Evolutionary conservation across 2,797 vertebrate species (phyloP).

Genomic region (Ispidina picta): DNA sequence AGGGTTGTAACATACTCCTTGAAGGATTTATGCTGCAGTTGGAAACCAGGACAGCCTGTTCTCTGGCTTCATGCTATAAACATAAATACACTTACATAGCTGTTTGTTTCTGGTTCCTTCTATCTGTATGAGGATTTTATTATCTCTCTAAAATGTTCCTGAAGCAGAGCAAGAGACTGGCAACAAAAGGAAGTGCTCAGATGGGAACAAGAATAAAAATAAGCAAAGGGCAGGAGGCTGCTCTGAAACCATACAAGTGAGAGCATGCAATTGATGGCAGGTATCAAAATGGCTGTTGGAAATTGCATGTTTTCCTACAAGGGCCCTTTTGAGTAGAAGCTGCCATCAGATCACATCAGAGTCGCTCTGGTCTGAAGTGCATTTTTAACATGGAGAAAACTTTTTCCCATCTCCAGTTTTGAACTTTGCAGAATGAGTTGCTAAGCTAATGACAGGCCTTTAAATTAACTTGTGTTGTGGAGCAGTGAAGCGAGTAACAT

Average conservation of each 20-base stretch:
- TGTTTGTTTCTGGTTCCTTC: constrained; percentile 29
- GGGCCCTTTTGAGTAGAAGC: constrained; percentile 25
- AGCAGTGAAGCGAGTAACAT: not conserved
- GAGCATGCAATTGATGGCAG: constrained; percentile 65
- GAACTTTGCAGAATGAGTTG: not conserved
- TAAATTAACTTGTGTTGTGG: not conserved
- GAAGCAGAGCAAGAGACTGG: constrained; percentile 32
- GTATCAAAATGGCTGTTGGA: constrained; percentile 59
- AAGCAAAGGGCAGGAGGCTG: constrained; percentile 69
- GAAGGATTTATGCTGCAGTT: constrained; percentile 69
- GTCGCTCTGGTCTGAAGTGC: not conserved
- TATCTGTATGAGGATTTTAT: constrained; percentile 39
- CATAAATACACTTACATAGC: constrained; percentile 52
- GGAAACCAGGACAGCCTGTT: constrained; percentile 73
- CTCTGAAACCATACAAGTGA: constrained; percentile 53
- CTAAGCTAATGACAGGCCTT: not conserved
- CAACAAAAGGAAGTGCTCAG: constrained; percentile 57
- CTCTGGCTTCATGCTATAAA: constrained; percentile 52
- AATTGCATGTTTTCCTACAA: constrained; percentile 32
- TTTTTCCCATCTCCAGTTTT: not conserved
- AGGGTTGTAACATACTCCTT: not conserved
- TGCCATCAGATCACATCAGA: not conserved
- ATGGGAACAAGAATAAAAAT: constrained; percentile 54
- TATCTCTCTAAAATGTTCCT: not conserved
- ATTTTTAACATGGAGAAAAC: not conserved